Evolutionary conservation across 1,140 invertebrate genomes (phyloP).

Genomic region (Magallana ariakensis): DNA sequence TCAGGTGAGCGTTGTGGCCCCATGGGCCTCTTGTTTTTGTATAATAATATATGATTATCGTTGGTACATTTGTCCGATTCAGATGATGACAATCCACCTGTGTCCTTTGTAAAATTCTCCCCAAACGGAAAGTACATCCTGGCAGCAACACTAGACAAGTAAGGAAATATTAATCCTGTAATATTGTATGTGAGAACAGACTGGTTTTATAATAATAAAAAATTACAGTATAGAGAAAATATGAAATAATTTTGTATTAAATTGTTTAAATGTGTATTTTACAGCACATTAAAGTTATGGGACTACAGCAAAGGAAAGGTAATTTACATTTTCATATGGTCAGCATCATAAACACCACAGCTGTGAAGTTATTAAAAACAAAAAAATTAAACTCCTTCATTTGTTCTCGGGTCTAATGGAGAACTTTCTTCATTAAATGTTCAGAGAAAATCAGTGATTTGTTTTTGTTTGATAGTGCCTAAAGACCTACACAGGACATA

Average conservation of each 20-base stretch:
- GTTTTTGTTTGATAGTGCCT: slow-evolving; percentile 84
- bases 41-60: no score
- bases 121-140: slow-evolving; percentile 99
- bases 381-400: no score
- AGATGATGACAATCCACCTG: slow-evolving; percentile 98
- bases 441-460: no score
- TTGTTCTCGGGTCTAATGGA: no score
- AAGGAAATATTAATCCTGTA: slow-evolving; percentile 56
- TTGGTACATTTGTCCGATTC: slow-evolving; percentile 40
- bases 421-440: no score
- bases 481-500: slow-evolving; percentile 98
- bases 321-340: slow-evolving; percentile 45
- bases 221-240: no score
- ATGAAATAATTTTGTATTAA: no score
- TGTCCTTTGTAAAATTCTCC: slow-evolving; percentile 99
- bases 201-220: no score
- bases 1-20: no score
- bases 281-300: slow-evolving; percentile 96
- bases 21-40: no score
- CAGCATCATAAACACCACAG: neutral
- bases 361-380: no score
- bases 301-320: slow-evolving; percentile 95
- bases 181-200: no score
- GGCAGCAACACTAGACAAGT: slow-evolving; percentile 97
- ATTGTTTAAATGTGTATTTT: slow-evolving; percentile 54